Evolutionary conservation across 2,797 vertebrate genomes (phyloP), one percentile per base, ranked within the genome.

Genomic region (Fundulus diaphanus): DNA sequence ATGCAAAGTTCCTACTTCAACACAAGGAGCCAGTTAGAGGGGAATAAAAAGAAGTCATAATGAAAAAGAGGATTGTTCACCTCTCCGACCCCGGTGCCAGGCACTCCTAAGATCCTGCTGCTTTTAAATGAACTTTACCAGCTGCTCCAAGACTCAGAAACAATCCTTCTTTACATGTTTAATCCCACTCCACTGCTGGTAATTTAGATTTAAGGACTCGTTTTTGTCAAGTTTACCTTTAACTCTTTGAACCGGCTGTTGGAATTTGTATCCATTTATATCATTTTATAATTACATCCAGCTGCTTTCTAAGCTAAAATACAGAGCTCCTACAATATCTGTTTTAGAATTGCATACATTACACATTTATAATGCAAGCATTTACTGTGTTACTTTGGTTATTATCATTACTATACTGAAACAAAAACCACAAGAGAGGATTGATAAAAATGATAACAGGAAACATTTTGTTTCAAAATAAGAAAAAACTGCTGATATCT

Each of bases 61-160:
- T 85, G 76, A 91, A 90, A 90, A 90, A 88, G 82, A 16, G 27
- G 67, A 90, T 85, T 87, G 85, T 86, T 90, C 80, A 81, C 79
- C 82, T 68, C 78, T 73, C 73, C 73, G 57, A 33, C 70, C 73
- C 12, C 3, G 20, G 72, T 82, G 81, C 76, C 80, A 82, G 70
- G 72, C 27, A 1, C 67, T 79, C 61, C 79, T 74, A 76, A 76
- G 72, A 78, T 75, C 73, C 76, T 66, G 83, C 76, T 77, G 87
- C 70, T 87, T 86, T 77, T 77, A 79, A 69, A 73, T 81, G 81
- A 81, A 84, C 79, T 56, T 49, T 24, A 49, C 67, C 78, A 83
- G 84, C 63, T 66, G 37, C 63, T 66, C 24, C 37, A 37, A 40
- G 37, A n/a, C 63, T 66, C 37, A 42, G 63, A 22, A 42, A 66